Base-by-base conservation (phyloP, 2,888 invertebrate species). In the Acanthosepion esculentum region DNA sequence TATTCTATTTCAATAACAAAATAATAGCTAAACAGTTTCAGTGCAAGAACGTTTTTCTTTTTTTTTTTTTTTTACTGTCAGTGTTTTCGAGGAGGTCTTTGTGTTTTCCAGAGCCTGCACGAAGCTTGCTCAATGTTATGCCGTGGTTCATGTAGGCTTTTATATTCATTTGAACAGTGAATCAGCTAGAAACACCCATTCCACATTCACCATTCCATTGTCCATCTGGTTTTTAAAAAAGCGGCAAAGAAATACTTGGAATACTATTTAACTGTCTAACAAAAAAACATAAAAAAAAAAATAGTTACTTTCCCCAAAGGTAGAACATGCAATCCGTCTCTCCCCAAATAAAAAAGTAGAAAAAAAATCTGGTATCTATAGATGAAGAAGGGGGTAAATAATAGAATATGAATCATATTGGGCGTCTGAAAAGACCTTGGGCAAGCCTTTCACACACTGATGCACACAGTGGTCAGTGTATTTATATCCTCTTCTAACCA, bases 381-480 rank as follows among this genome's bases (percentile, higher is more conserved):
- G 78, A 78, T 78, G 78, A 78, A 78, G 78, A 78, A 26, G 5
- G 10, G 59, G n/a, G 33, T n/a, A 78, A 33, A 78, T 78, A n/a
- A n/a, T 33, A 59, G n/a, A 15, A n/a, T 33, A n/a, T 78, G 78
- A 78, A 78, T 78, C 78, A 78, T 78, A 78, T 78, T 78, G n/a
- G 78, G n/a, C 15, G n/a, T 78, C n/a, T 78, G 78, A 78, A 78
- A 15, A 78, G 78, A 78, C 78, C 78, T 78, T 78, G 33, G 78
- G n/a, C 78, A 78, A 78, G 15, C n/a, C n/a, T 10, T 33, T n/a
- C n/a, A 78, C 78, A 78, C 78, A 78, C 29, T 10, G n/a, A 8
- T 78, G 78, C 78, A 78, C n/a, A 78, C 33, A 33, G 78, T 78
- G 78, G 78, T 78, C 78, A 78, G 78, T n/a, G n/a, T 78, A n/a